phyloP scores from a whole-genome alignment of 1,140 invertebrate genomes.

The Aphaenogaster floridana region DNA sequence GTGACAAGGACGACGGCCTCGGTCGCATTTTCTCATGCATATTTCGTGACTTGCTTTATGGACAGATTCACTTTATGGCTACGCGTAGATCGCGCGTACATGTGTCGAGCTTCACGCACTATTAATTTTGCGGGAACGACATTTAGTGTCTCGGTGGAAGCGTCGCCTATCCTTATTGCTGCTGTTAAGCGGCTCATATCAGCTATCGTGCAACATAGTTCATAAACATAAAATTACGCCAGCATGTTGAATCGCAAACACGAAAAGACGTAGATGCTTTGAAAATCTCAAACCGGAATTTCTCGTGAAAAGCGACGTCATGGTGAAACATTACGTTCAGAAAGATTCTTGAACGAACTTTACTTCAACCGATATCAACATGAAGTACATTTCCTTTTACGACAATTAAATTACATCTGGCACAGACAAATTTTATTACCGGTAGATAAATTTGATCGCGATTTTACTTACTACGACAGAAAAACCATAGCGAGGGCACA shows the following conservation, averaged over 20 bases:
- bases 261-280: not conserved
- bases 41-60: slow-evolving; percentile 65
- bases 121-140: slow-evolving; percentile 66
- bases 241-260: not conserved
- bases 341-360: not conserved
- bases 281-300: not conserved
- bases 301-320: not conserved
- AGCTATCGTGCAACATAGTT: not conserved
- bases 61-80: slow-evolving; percentile 61
- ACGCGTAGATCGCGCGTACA: slow-evolving; percentile 26
- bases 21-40: slow-evolving; percentile 76
- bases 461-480: not conserved
- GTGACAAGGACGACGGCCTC: slow-evolving; percentile 60
- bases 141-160: slow-evolving; percentile 32
- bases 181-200: slow-evolving; percentile 28
- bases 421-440: not conserved
- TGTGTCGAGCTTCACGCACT: slow-evolving; percentile 57
- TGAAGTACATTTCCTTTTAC: not conserved
- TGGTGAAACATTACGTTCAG: not conserved
- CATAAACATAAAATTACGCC: slow-evolving; percentile 4
- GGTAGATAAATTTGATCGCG: not conserved
- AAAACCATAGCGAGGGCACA: not conserved
- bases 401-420: not conserved
- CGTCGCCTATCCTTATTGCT: slow-evolving; percentile 47
- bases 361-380: not conserved